Conservation (phyloP, 2,888 invertebrate species). For the Arrhopalites spinosus region DNA sequence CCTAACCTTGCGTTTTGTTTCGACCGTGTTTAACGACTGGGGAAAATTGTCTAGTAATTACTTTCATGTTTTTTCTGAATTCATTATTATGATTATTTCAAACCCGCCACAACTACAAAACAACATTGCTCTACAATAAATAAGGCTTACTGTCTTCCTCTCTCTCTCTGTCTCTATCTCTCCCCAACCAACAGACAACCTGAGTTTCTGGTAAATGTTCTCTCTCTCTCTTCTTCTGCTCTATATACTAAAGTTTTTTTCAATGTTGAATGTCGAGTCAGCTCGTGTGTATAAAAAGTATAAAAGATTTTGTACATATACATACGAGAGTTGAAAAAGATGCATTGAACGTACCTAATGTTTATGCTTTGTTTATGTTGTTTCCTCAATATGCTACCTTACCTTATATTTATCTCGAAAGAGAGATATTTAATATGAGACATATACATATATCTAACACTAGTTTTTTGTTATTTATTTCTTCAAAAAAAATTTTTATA, state of each 20-base stretch:
- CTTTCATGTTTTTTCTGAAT: conserved; percentile 18
- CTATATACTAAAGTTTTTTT: background rate
- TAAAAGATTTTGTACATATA: too few species aligned
- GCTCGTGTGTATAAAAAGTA: too few species aligned
- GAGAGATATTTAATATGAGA: too few species aligned
- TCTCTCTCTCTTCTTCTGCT: conserved; percentile 7
- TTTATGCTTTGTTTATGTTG: conserved; percentile 3
- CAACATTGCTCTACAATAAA: conserved; percentile 23
- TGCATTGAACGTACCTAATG: background rate
- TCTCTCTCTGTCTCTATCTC: conserved; percentile 3
- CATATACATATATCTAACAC: too few species aligned
- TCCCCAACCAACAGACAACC: conserved; percentile 13
- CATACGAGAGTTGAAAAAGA: background rate
- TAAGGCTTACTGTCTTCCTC: conserved; percentile 23
- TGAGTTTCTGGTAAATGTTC: conserved; percentile 29
- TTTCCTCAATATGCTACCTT: background rate
- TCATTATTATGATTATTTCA: conserved; percentile 16
- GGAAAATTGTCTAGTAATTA: conserved; percentile 30
- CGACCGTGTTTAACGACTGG: conserved; percentile 7
- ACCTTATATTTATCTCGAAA: background rate
- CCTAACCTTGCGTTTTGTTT: conserved; percentile 9
- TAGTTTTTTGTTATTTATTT: too few species aligned
- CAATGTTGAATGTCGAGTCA: too few species aligned
- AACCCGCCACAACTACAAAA: conserved; percentile 1
- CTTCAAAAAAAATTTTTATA: too few species aligned